These are phyloP conservation scores for Cardiocondyla obscurior DNA, from an alignment of 1,140 invertebrate species.

Conservation along the genomic window DNA sequence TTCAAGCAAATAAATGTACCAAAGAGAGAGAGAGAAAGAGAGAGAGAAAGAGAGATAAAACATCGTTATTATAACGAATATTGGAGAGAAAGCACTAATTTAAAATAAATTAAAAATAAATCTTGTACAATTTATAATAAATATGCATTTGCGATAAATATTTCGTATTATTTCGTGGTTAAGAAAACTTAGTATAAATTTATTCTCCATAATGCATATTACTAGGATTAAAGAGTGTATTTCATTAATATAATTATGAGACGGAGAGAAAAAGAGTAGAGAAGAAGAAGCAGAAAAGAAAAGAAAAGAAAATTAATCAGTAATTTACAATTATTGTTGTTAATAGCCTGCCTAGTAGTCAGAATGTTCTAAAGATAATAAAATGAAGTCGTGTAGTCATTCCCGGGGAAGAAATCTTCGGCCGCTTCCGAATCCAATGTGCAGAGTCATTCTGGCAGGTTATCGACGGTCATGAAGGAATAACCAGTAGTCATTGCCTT, in stretches of 20 bases:
- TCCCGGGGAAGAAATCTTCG: conserved; percentile 39
- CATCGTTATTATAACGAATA: not conserved
- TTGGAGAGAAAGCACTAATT: not conserved
- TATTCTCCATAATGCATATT: not conserved
- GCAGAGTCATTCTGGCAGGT: conserved; percentile 62
- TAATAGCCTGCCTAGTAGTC: not conserved
- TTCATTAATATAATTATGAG: not conserved
- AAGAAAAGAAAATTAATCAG: not conserved
- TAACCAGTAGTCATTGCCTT: conserved; percentile 72
- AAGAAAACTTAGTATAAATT: not conserved
- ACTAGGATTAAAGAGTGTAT: not conserved
- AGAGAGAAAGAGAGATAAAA: no score
- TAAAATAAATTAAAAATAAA: conserved; percentile 3
- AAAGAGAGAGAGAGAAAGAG: no score
- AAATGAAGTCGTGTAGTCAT: conserved; percentile 61
- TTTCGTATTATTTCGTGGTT: not conserved
- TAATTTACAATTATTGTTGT: not conserved
- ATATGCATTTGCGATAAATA: not conserved
- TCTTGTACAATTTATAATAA: not conserved
- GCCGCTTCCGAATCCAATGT: conserved; percentile 59
- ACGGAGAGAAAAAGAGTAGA: not conserved
- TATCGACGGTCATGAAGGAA: conserved; percentile 63
- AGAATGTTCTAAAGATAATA: conserved; percentile 5
- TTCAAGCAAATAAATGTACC: not conserved
- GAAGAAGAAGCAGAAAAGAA: not conserved